These are phyloP conservation scores for Chymomyza caudatula DNA, from an alignment of 2,888 invertebrate species.

Conservation along the genomic window DNA sequence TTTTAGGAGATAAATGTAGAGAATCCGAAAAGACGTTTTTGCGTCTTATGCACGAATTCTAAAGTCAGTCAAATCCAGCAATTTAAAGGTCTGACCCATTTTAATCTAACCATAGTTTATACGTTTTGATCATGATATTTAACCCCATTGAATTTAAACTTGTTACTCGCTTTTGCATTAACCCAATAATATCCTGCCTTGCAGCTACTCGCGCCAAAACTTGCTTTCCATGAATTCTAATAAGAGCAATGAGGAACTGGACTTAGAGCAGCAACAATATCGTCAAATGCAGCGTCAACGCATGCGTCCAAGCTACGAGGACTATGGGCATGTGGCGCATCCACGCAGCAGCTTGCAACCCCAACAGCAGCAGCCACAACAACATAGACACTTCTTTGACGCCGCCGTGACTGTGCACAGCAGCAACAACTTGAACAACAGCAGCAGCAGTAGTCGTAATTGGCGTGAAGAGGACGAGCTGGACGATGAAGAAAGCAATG, in stretches of 20 bases:
- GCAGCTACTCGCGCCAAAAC: constrained; percentile 93
- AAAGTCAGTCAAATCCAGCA: too few species aligned
- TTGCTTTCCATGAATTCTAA: constrained; percentile 84
- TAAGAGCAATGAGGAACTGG: constrained; percentile 85
- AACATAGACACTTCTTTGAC: constrained; percentile 54
- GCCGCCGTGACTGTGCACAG: constrained; percentile 56
- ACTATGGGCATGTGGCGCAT: constrained; percentile 24
- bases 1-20: too few species aligned
- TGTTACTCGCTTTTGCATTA: too few species aligned
- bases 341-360: constrained; percentile 20
- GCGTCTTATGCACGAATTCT: too few species aligned
- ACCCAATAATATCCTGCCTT: constrained; percentile 59
- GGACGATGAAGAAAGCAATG: constrained; percentile 63
- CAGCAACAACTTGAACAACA: constrained; percentile 62
- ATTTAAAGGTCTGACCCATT: neutral
- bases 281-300: constrained; percentile 75
- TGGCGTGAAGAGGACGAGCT: constrained; percentile 63
- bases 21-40: too few species aligned
- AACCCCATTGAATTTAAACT: neutral
- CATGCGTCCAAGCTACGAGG: constrained; percentile 35
- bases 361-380: constrained; percentile 40
- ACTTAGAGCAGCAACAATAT: constrained; percentile 75
- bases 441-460: constrained; percentile 55
- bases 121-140: neutral
- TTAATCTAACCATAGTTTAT: neutral